Evolutionary conservation across 2,113 vertebrate species (phyloP), one percentile per base, ranked within the genome.

Genomic region (Elgaria multicarinata): DNA sequence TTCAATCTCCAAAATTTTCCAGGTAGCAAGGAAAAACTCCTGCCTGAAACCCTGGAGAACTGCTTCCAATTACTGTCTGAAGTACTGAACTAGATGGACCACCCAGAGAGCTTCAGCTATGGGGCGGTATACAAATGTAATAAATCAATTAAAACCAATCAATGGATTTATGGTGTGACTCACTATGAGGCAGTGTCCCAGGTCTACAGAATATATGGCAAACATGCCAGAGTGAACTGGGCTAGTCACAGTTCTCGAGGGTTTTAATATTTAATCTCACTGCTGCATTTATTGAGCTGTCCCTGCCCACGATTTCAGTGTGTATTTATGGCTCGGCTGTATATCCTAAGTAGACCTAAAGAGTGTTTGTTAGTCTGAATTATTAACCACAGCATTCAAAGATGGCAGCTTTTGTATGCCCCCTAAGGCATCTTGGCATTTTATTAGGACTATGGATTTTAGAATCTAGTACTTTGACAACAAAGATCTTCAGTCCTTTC

Each of bases 191-290:
- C n/a, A n/a, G n/a, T n/a, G n/a, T n/a, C n/a, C n/a, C n/a, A n/a
- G n/a, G n/a, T n/a, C n/a, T n/a, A n/a, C n/a, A 53, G 12, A 53
- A 53, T 10, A 53, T 53, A 5, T 53, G 26, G 26, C 16, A 67
- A 83, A 67, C 39, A 83, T 44, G 39, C 1, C 39, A 44, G 26
- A 66, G 81, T 18, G 22, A n/a, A 62, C 20, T 31, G 44, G 55
- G 44, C 76, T 18, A 18, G 16, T 36, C 71, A n/a, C 26, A 22
- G 53, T 81, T 81, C 20, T n/a, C 33, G 58, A 22, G 2, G 6
- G 13, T 31, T 42, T 83, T 83, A 83, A 83, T 66, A 66, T 66
- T 82, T 82, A 82, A 82, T 31, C 77, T 79, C 53, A 28, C 77
- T 18, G 31, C 31, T 55, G 77, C 39, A 22, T 76, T 55, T 58